phyloP scores from a whole-genome alignment of 2,797 vertebrate genomes.

The Erethizon dorsatum region DNA sequence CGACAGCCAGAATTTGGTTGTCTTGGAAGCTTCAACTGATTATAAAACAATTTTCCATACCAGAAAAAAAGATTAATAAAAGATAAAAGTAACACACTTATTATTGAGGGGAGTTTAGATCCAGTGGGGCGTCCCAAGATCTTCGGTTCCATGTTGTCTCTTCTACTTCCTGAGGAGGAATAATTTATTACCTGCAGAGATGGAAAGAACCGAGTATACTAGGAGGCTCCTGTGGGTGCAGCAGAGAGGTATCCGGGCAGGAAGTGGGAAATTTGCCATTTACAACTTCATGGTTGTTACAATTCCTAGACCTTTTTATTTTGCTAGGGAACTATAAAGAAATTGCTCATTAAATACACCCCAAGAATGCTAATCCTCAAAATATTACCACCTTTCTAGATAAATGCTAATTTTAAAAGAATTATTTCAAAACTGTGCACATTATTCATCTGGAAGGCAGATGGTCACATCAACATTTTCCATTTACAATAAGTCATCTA shows the following conservation, averaged over 20 bases:
- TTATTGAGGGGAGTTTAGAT: background rate
- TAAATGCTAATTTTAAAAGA: background rate
- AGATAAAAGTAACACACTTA: background rate
- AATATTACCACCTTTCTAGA: background rate
- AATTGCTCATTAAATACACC: background rate
- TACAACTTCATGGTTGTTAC: background rate
- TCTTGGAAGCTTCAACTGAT: background rate
- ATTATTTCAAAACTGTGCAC: background rate
- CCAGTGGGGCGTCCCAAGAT: background rate
- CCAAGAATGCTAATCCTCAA: background rate
- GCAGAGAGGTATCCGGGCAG: background rate
- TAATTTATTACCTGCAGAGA: conserved; percentile 1
- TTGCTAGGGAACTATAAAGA: background rate
- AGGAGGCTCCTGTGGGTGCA: background rate
- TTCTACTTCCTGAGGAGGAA: background rate
- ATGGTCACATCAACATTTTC: background rate
- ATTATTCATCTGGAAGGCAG: background rate
- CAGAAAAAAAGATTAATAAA: background rate
- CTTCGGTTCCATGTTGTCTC: background rate
- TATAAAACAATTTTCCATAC: background rate
- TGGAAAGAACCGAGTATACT: background rate
- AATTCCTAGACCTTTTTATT: background rate
- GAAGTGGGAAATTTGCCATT: background rate
- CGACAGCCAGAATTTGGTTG: background rate
- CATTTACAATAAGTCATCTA: no score